Evolutionary conservation across 2,888 invertebrate genomes (phyloP), one percentile per base, ranked within the genome.

Genomic region (Thereva nobilitata): DNA sequence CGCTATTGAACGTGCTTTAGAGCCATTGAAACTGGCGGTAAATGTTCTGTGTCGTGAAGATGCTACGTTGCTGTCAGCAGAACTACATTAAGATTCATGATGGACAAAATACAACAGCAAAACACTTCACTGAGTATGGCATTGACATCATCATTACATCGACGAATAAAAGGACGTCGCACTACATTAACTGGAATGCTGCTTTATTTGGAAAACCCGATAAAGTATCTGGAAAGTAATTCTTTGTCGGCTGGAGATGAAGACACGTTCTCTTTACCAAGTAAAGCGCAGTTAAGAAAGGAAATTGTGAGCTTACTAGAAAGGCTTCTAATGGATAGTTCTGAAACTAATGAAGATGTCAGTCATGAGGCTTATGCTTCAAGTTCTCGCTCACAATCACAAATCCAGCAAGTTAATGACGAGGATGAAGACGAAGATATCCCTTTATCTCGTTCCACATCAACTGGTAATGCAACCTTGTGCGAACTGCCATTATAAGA

Each of bases 21-120:
- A 52, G 34, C 35, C 52, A 52, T 6, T 52, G 35, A 52, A 52
- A 52, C 52, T 52, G 23, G 35, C 52, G 5, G 52, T 6, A 5
- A 52, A 52, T 52, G 52, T 52, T 52, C 35, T 52, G n/a, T 52
- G 52, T 35, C 52, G 34, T 6, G 34, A 35, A 23, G 6, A 35
- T 23, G 52, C 52, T 34, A 52, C 6, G 35, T 52, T 52, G 35
- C 7, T 52, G 23, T 34, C 52, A 34, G 52, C 52, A n/a, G 35
- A 52, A 52, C 23, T 7, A 3, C 52, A 52, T 34, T 52, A 35
- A 23, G 52, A 23, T 38, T 52, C 52, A 52, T 52, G 34, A 5
- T 52, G n/a, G 35, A 52, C 52, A 52, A 52, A 52, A 10, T 52
- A 9, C 7, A 52, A 52, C 23, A 23, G 1, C 6, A 35, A 52